These are phyloP conservation scores for Neomicropteryx cornuta DNA, from an alignment of 1,140 invertebrate species.

Conservation along the genomic window DNA sequence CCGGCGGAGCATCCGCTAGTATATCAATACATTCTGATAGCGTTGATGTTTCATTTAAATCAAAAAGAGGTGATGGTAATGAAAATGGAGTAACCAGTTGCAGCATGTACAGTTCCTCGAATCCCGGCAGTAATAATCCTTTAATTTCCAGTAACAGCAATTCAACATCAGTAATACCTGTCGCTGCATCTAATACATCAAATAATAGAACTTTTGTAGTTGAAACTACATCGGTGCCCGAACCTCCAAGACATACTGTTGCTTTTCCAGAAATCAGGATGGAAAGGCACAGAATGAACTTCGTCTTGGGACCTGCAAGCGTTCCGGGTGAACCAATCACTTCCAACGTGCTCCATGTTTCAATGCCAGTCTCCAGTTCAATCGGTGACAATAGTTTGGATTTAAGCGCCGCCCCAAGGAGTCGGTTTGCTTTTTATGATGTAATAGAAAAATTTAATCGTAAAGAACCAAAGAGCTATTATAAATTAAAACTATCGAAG, in stretches of 20 bases:
- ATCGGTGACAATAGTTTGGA: slow-evolving; percentile 28
- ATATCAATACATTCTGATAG: slow-evolving; percentile 32
- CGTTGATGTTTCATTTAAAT: slow-evolving; percentile 28
- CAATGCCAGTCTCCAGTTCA: slow-evolving; percentile 15
- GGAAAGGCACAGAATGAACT: no score
- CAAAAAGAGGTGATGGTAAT: slow-evolving; percentile 30
- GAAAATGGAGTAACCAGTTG: slow-evolving; percentile 18
- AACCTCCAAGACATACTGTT: no score
- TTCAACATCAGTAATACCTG: slow-evolving; percentile 31
- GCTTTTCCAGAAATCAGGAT: no score
- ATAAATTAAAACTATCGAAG: slow-evolving; percentile 71
- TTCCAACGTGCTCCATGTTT: slow-evolving; percentile 19
- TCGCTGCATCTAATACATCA: slow-evolving; percentile 25
- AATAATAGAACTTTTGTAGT: slow-evolving; percentile 35
- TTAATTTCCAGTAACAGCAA: slow-evolving; percentile 36
- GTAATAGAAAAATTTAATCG: slow-evolving; percentile 31
- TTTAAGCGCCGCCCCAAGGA: slow-evolving; percentile 27
- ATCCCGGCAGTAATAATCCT: slow-evolving; percentile 37
- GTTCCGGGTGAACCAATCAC: slow-evolving; percentile 25
- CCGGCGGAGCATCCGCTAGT: slow-evolving; percentile 29
- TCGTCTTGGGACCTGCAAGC: no score
- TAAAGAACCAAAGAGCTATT: slow-evolving; percentile 64
- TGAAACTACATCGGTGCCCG: no score
- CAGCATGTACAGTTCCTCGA: slow-evolving; percentile 29
- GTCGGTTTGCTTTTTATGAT: slow-evolving; percentile 27